phyloP scores from a whole-genome alignment of 1,140 invertebrate genomes.

The Anoplolepis gracilipes region DNA sequence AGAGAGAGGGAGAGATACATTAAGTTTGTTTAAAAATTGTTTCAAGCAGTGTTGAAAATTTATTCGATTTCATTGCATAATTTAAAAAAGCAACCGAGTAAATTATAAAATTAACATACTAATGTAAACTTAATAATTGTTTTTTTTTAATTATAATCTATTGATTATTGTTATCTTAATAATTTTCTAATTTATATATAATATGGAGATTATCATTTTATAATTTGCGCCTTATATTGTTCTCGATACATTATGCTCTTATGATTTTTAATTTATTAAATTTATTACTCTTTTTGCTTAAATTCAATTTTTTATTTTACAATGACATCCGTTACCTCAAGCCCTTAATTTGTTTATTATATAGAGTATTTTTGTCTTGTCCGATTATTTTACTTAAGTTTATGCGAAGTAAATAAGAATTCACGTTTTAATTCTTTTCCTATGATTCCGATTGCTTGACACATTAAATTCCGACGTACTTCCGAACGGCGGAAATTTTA shows the following conservation, averaged over 20 bases:
- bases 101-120: neutral
- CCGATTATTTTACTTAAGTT: neutral
- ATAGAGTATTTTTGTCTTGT: neutral
- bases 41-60: constrained; percentile 46
- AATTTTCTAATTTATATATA: too few species aligned
- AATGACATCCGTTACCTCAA: too few species aligned
- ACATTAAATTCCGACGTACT: neutral
- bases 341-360: neutral
- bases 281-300: too few species aligned
- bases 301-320: too few species aligned
- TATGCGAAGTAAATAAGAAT: neutral
- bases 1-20: constrained; percentile 16
- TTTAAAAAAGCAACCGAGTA: neutral
- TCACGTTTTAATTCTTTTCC: neutral
- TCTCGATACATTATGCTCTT: too few species aligned
- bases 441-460: neutral
- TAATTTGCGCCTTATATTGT: too few species aligned
- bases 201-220: too few species aligned
- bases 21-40: constrained; percentile 59
- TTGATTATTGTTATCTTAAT: neutral
- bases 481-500: constrained; percentile 24
- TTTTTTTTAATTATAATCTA: neutral
- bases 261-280: too few species aligned
- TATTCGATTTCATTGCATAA: neutral
- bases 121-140: neutral